phyloP scores from a whole-genome alignment of 1,140 invertebrate species.

The Bombus vancouverensis region DNA sequence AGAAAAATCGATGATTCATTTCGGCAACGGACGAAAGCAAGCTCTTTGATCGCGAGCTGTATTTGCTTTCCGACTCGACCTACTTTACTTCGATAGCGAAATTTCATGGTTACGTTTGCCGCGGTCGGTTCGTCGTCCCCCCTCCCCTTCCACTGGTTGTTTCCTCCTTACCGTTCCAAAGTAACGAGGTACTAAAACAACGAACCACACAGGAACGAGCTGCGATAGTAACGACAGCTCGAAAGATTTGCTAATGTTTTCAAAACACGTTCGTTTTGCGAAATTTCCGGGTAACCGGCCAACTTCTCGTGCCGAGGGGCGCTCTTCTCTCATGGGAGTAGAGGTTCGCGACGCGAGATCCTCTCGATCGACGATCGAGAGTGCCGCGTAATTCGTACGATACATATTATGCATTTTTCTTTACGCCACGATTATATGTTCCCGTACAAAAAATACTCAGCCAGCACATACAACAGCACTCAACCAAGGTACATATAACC shows the following conservation, averaged over 20 bases:
- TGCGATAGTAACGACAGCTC: background rate
- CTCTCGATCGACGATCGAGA: background rate
- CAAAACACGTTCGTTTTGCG: background rate
- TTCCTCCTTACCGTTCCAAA: background rate
- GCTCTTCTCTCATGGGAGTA: slow-evolving; percentile 34
- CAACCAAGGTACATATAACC: slow-evolving; percentile 81
- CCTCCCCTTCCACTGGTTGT: background rate
- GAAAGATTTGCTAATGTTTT: background rate
- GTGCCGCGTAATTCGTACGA: background rate
- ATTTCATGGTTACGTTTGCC: background rate
- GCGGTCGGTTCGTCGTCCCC: background rate
- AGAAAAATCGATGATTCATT: background rate
- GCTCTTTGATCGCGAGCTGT: background rate
- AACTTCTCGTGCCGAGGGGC: background rate
- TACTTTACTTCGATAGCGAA: background rate
- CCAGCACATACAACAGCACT: slow-evolving; percentile 83
- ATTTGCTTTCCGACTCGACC: slow-evolving; percentile 1
- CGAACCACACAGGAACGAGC: too few relatives aligned
- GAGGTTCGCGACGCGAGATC: background rate
- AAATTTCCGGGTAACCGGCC: slow-evolving; percentile 12
- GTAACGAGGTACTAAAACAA: too few relatives aligned
- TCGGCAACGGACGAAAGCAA: background rate
- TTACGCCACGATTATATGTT: slow-evolving; percentile 53
- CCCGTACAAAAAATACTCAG: slow-evolving; percentile 77
- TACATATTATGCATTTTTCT: slow-evolving; percentile 19